Evolutionary conservation across 2,888 invertebrate genomes (phyloP), one percentile per base, ranked within the genome.

Genomic region (Bellardia bayeri): DNA sequence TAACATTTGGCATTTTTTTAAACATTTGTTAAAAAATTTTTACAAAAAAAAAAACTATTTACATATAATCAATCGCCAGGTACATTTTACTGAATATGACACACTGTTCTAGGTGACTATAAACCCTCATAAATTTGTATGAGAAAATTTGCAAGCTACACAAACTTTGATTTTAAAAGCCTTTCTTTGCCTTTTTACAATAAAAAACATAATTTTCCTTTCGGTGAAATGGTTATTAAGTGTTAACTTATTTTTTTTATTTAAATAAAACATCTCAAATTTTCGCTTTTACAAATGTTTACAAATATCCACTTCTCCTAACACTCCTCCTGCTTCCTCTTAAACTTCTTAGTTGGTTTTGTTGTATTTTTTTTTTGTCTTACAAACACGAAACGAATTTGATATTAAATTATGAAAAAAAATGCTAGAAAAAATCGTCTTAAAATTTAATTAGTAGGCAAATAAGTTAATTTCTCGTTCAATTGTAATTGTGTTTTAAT

Each of bases 401-500:
- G 64, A 30, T 82, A 82, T 69, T 68, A 66, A 13, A 69, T 72
- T 40, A 63, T 80, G 3, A 69, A 79, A 16, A 51, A 68, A 74
- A 85, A 69, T 64, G 58, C 16, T 85, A 30, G 40, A 45, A 75
- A 72, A 72, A 54, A 51, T 2, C 54, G 69, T 14, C 56, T 78
- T 76, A 30, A 89, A 81, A 88, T 42, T 85, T 94, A 96, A 89
- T 95, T 93, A 42, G 97, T 96, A 66, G 97, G 97, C 89, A 98
- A 95, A 90, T 97, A 95, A 8, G 97, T 97, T 66, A 99, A 95
- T 94, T 99, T 99, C 94, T 99, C 99, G 94, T 99, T 99, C 79
- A 99, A 95, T 92, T 98, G 97, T 91, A 99, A 95, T 94, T 99
- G 99, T 2, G 99, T 98, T 94, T 98, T 98, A 91, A 98, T 98